Base-by-base conservation (phyloP, 2,113 vertebrate genomes). In the Ascaphus truei region DNA sequence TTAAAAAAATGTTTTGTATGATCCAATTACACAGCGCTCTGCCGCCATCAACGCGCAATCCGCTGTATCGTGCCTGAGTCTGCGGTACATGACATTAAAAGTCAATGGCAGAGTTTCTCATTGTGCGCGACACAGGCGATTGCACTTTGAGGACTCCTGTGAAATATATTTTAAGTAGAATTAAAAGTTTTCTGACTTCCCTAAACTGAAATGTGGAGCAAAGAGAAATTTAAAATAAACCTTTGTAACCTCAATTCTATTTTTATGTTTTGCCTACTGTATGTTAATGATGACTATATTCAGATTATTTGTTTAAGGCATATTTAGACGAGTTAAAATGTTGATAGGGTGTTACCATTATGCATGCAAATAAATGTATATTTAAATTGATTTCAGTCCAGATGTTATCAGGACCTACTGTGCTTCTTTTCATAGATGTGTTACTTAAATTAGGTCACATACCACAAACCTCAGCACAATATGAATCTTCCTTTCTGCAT, bases 341-440 rank as follows among this genome's bases (percentile, higher is more conserved):
- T 13, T 55, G 48, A 55, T 66, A 29, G 13, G 33, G 13, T 62
- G 30, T 39, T 64, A 53, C 41, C 22, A 10, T 27, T 27, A 37
- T 27, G 23, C 37, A 52, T 65, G 23, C 34, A 63, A 65, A 64
- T 62, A 29, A 16, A 25, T 52, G 33, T n/a, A n/a, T n/a, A n/a
- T 33, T 18, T 52, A 36, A 51, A 36, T 15, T 50, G 31, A 51
- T 22, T 27, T 16, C 26, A 6, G 33, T 39, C 62, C 62, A 64
- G 52, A 64, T 64, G 62, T 51, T 51, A 30, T 22, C 45, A 51
- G 29, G 45, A 25, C 26, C 30, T 37, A 20, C 4, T 50, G 61
- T 34, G 5, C 29, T 30, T 18, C 41, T 48, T 62, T 62, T 62
- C 41, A 48, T 33, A 62, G 30, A 62, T 39, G 27, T 62, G 60